Conservation (phyloP, 2,888 invertebrate genomes). For the Ornithoptera priamus region DNA sequence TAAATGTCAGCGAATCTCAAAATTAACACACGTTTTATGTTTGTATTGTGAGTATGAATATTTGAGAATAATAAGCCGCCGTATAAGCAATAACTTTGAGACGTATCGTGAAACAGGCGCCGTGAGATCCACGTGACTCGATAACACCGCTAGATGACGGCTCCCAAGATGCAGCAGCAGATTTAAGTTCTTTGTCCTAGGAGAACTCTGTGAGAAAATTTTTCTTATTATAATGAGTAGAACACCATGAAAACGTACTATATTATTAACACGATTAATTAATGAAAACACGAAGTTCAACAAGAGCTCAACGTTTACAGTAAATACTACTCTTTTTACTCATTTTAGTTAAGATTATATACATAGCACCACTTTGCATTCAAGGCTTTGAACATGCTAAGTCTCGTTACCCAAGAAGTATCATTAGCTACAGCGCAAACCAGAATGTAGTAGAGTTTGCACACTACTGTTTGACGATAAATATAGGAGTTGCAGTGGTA, state of each 20-base stretch:
- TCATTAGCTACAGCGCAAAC: no score
- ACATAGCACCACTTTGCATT: no score
- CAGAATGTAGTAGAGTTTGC: no score
- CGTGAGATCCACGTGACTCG: constrained; percentile 66
- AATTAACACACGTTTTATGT: constrained; percentile 38
- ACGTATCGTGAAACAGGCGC: constrained; percentile 48
- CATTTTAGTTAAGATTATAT: no score
- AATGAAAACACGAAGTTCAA: no score
- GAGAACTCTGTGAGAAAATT: constrained; percentile 46
- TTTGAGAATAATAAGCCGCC: constrained; percentile 39
- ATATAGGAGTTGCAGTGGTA: no score
- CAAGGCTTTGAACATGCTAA: no score
- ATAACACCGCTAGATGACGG: constrained; percentile 44
- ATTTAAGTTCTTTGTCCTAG: constrained; percentile 59
- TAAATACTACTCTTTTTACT: no score
- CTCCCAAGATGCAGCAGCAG: constrained; percentile 53
- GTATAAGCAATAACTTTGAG: constrained; percentile 40
- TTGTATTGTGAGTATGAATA: constrained; percentile 33
- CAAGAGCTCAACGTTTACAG: no score
- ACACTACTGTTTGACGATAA: no score
- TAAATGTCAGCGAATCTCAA: constrained; percentile 37
- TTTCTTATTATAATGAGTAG: not conserved
- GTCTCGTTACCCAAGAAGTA: no score
- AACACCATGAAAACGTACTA: not conserved
- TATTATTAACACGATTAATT: not conserved